A percentile compares a stretch with the other conserved stretches of the same genome.
Conservation (phyloP, 2,797 vertebrate genomes). For the Hozukius guyotensis region DNA sequence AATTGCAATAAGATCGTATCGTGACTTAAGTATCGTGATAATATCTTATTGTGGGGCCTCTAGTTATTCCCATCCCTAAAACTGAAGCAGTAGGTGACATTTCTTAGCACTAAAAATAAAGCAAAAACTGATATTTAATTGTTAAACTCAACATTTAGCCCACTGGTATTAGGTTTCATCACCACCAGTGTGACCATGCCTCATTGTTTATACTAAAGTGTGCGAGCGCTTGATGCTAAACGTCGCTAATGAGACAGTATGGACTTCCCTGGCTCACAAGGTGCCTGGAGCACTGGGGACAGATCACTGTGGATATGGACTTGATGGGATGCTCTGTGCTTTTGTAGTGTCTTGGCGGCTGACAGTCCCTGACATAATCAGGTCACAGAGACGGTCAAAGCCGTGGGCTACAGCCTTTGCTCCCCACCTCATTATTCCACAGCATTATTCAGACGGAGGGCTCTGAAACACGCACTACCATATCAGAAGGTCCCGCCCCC, state of each 20-base stretch:
- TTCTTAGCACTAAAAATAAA: background rate
- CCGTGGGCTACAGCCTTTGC: constrained; percentile 88
- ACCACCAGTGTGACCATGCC: constrained; percentile 31
- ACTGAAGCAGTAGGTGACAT: background rate
- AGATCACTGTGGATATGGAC: constrained; percentile 86
- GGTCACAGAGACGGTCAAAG: constrained; percentile 91
- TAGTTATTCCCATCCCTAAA: background rate
- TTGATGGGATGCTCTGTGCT: constrained; percentile 89
- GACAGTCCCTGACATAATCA: constrained; percentile 92
- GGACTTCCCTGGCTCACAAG: constrained; percentile 83
- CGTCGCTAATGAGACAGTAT: constrained; percentile 87
- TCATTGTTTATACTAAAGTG: constrained; percentile 18
- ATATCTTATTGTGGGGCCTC: too few species aligned
- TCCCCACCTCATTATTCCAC: constrained; percentile 88
- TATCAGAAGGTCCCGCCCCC: constrained; percentile 67
- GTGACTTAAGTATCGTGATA: too few species aligned
- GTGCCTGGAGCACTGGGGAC: constrained; percentile 83
- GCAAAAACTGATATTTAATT: constrained; percentile 10
- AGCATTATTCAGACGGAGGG: constrained; percentile 86
- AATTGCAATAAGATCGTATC: too few species aligned
- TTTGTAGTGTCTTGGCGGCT: constrained; percentile 91
- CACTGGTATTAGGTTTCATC: background rate
- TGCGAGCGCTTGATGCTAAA: constrained; percentile 84
- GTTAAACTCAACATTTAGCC: background rate
- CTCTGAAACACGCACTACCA: constrained; percentile 82